Percentiles rank a stretch among this genome's conserved stretches.
Evolutionary conservation across 30 jellyfish, hydroid and myxozoan genomes (phyloP).

Genomic region (Catostylus mosaicus): DNA sequence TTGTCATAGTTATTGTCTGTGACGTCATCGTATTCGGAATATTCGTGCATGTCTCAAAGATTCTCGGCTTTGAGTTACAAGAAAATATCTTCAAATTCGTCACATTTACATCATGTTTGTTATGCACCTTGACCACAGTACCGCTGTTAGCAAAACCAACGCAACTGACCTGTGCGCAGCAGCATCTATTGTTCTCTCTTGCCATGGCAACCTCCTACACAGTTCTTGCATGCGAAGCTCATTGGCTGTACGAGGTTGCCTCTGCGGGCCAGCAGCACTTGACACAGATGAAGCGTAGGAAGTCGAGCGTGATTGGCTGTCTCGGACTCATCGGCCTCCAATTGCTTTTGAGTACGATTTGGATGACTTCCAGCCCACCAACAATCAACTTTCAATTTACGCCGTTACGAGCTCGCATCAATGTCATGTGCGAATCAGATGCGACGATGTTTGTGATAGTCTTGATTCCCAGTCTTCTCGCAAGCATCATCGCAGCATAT

Average conservation of each 20-base stretch:
- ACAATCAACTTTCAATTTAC: neutral
- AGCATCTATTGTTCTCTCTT: constrained; percentile 54
- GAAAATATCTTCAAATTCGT: too few species aligned
- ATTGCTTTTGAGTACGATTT: constrained; percentile 47
- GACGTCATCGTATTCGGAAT: too few species aligned
- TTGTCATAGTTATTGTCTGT: too few species aligned
- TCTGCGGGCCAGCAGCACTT: too few species aligned
- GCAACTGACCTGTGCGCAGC: constrained; percentile 22
- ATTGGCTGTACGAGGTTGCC: too few species aligned
- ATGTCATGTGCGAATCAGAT: too few species aligned
- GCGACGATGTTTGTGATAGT: too few species aligned
- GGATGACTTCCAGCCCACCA: constrained; percentile 62
- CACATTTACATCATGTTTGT: neutral
- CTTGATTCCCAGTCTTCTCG: too few species aligned
- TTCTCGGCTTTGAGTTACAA: too few species aligned
- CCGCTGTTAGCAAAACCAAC: constrained; percentile 28
- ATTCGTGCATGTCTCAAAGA: too few species aligned
- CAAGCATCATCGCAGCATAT: too few species aligned
- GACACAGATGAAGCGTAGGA: too few species aligned
- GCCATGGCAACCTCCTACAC: constrained; percentile 68
- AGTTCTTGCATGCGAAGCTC: neutral
- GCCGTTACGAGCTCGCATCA: neutral
- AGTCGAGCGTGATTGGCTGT: constrained; percentile 52
- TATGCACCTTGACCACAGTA: constrained; percentile 3
- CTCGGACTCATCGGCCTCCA: constrained; percentile 63